A percentile compares a stretch with the other conserved stretches of the same genome.
Evolutionary conservation across 2,888 invertebrate genomes (phyloP).

Genomic region (Xanthorhoe spadicearia): DNA sequence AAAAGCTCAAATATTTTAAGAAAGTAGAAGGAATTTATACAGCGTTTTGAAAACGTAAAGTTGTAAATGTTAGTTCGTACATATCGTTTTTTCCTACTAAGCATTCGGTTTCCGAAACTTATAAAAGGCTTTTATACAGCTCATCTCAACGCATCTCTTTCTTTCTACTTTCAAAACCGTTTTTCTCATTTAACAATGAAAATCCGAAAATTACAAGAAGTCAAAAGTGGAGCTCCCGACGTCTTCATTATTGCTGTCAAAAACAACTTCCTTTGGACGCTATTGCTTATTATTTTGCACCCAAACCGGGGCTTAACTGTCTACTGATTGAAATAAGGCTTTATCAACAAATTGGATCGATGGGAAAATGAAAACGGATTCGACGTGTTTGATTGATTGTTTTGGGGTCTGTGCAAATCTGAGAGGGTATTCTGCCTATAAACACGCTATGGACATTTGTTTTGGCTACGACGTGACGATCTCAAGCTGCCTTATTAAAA

Average conservation of each 20-base stretch:
- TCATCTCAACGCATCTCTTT: too few relatives aligned
- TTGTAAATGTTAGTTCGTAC: too few relatives aligned
- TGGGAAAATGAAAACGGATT: constrained; percentile 6
- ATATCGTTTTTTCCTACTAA: too few relatives aligned
- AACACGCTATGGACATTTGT: too few relatives aligned
- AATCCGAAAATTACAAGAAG: background rate
- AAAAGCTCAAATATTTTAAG: too few relatives aligned
- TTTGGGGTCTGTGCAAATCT: background rate
- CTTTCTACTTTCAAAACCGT: too few relatives aligned
- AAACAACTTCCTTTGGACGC: background rate
- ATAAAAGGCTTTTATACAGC: too few relatives aligned
- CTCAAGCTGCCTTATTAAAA: too few relatives aligned
- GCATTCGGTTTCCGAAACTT: too few relatives aligned
- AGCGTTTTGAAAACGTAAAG: too few relatives aligned
- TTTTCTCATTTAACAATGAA: background rate
- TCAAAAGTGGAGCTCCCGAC: background rate
- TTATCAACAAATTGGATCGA: constrained; percentile 5
- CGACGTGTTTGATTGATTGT: constrained; percentile 3
- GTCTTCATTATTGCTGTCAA: background rate
- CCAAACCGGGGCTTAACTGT: background rate
- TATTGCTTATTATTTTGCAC: background rate
- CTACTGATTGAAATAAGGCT: constrained; percentile 1
- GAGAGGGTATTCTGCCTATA: background rate
- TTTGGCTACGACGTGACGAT: too few relatives aligned
- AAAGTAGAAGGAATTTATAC: too few relatives aligned